These are phyloP conservation scores for Baccha elongata DNA, from an alignment of 2,888 invertebrate species.

Conservation along the genomic window DNA sequence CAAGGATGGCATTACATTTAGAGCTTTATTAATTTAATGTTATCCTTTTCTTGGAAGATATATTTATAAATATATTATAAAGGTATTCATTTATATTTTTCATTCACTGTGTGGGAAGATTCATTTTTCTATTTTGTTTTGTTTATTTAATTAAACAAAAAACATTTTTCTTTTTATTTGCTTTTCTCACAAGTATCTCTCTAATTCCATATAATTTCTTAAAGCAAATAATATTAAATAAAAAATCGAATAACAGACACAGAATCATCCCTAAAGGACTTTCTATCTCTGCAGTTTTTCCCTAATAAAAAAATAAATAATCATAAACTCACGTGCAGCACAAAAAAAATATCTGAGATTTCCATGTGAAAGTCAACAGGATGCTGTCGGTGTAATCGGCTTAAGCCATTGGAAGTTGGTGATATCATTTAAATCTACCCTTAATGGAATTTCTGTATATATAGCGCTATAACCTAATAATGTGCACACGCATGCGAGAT, in stretches of 20 bases:
- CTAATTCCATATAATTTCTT: slow-evolving; percentile 67
- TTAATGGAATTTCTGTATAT: slow-evolving; percentile 30
- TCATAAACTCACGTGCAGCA: slow-evolving; percentile 33
- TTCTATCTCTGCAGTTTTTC: slow-evolving; percentile 34
- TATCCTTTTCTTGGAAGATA: too few species aligned
- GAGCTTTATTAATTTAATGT: too few species aligned
- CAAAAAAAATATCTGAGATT: slow-evolving; percentile 5
- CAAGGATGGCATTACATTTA: too few species aligned
- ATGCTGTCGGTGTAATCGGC: slow-evolving; percentile 68
- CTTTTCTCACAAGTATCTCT: slow-evolving; percentile 63
- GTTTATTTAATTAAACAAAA: slow-evolving; percentile 9
- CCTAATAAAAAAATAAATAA: slow-evolving; percentile 1
- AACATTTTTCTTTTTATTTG: slow-evolving; percentile 42
- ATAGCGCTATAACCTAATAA: slow-evolving; percentile 57
- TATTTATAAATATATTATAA: too few species aligned
- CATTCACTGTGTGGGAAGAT: slow-evolving; percentile 4
- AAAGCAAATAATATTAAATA: slow-evolving; percentile 50
- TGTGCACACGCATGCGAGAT: slow-evolving; percentile 64
- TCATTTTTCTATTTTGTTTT: not conserved
- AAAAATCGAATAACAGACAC: slow-evolving; percentile 35
- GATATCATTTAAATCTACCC: slow-evolving; percentile 42
- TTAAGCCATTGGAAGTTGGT: slow-evolving; percentile 33
- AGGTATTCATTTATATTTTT: too few species aligned
- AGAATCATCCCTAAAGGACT: slow-evolving; percentile 52
- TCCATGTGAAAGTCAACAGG: slow-evolving; percentile 73